Evolutionary conservation across 2,113 vertebrate genomes (phyloP).

Genomic region (Gymnogyps californianus): DNA sequence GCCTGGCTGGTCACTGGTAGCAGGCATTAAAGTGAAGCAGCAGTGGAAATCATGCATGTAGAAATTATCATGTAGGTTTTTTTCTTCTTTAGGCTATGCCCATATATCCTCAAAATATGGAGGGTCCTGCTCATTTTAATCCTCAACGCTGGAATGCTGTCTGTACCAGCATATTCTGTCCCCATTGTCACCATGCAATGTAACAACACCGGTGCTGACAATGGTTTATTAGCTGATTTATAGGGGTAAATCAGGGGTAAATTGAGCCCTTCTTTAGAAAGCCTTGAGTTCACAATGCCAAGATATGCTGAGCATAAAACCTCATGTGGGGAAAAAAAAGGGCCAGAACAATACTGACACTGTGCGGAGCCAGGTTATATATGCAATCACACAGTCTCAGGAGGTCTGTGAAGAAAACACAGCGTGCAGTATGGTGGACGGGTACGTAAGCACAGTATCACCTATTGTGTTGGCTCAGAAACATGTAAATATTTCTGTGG

Average conservation of each 20-base stretch:
- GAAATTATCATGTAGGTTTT: background rate
- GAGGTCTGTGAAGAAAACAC: slow-evolving; percentile 10
- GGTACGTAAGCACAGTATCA: background rate
- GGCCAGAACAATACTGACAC: slow-evolving; percentile 50
- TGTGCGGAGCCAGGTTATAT: slow-evolving; percentile 59
- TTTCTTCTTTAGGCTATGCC: background rate
- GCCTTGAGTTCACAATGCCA: slow-evolving; percentile 41
- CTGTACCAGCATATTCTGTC: background rate
- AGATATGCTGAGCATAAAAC: slow-evolving; percentile 57
- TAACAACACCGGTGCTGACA: slow-evolving; percentile 24
- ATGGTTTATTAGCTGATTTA: slow-evolving; percentile 67
- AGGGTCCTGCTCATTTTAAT: background rate
- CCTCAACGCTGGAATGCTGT: background rate
- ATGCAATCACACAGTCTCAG: background rate
- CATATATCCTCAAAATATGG: background rate
- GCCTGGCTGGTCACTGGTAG: background rate
- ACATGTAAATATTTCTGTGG: background rate
- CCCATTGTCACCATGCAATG: slow-evolving; percentile 14
- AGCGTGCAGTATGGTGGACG: background rate
- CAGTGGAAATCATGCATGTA: background rate
- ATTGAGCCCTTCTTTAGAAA: slow-evolving; percentile 54
- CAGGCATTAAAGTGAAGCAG: background rate
- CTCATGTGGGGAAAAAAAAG: background rate
- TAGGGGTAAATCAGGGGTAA: slow-evolving; percentile 70
- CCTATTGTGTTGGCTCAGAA: background rate